Conservation (phyloP, 2,888 invertebrate genomes). For the Phorcus lineatus region DNA sequence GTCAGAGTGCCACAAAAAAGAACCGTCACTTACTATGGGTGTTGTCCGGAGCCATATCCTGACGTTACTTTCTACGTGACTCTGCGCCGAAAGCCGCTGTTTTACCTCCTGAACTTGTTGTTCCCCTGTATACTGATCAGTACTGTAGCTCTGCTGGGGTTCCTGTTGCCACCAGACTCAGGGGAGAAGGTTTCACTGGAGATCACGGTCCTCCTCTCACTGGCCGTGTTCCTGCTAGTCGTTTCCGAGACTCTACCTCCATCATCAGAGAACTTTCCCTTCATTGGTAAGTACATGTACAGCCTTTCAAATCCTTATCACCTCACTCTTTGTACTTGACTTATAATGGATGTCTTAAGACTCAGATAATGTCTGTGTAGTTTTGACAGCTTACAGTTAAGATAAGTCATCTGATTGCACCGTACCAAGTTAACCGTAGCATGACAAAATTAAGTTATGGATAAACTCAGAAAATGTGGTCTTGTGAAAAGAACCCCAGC, state of each 20-base stretch:
- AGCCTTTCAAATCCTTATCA: no score
- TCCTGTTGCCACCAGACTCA: conserved; percentile 62
- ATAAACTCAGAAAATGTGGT: no score
- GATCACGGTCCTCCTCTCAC: conserved; percentile 69
- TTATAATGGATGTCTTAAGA: no score
- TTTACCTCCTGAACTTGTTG: conserved; percentile 61
- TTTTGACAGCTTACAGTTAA: no score
- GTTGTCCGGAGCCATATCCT: conserved; percentile 62
- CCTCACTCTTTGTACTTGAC: no score
- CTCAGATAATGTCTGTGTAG: no score
- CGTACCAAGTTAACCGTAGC: no score
- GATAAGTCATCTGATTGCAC: no score
- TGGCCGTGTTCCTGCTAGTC: conserved; percentile 70
- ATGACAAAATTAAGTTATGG: no score
- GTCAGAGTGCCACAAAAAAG: conserved; percentile 43
- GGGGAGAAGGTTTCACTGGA: conserved; percentile 69
- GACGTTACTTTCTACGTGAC: conserved; percentile 59
- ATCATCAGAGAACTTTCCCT: conserved; percentile 69
- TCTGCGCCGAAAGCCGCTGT: conserved; percentile 52
- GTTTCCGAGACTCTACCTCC: conserved; percentile 71
- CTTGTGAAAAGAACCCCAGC: no score
- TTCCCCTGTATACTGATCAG: conserved; percentile 63
- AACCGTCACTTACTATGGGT: conserved; percentile 45
- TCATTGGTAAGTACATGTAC: conserved; percentile 69
- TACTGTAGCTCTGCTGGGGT: conserved; percentile 49